Conservation (phyloP, 1,140 invertebrate genomes). For the Atta cephalotes region DNA sequence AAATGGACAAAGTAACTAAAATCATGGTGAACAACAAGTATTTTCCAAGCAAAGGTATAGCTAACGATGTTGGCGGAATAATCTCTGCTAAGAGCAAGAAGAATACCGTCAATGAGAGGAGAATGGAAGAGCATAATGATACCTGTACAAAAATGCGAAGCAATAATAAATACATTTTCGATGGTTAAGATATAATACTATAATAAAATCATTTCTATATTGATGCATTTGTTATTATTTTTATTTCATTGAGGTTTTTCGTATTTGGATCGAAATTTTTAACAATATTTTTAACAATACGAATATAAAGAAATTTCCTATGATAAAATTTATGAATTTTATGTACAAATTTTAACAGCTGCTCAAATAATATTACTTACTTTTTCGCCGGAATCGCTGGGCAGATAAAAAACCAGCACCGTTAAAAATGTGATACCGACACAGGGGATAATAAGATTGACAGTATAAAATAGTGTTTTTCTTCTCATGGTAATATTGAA, state of each 20-base stretch:
- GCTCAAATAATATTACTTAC: constrained; percentile 82
- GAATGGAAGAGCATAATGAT: constrained; percentile 98
- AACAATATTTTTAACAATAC: background rate
- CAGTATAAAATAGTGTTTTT: constrained; percentile 97
- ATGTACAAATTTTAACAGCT: background rate
- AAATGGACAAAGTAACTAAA: constrained; percentile 97
- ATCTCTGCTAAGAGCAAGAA: constrained; percentile 98
- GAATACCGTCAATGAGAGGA: constrained; percentile 99
- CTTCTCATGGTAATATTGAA: constrained; percentile 98
- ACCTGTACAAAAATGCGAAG: constrained; percentile 86
- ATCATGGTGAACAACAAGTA: constrained; percentile 99
- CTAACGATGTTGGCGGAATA: constrained; percentile 98
- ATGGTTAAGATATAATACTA: background rate
- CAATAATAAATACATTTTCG: background rate
- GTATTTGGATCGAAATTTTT: background rate
- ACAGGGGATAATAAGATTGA: constrained; percentile 96
- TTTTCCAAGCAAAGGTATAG: constrained; percentile 98
- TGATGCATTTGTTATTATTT: background rate
- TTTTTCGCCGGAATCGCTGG: constrained; percentile 98
- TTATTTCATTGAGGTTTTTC: background rate
- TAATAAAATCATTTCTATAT: background rate
- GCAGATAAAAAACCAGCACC: constrained; percentile 97
- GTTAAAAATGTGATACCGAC: constrained; percentile 97
- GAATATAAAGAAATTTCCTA: background rate
- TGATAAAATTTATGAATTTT: background rate